Evolutionary conservation across 1,140 invertebrate genomes (phyloP), one percentile per base, ranked within the genome.

Genomic region (Drosophila orena): DNA sequence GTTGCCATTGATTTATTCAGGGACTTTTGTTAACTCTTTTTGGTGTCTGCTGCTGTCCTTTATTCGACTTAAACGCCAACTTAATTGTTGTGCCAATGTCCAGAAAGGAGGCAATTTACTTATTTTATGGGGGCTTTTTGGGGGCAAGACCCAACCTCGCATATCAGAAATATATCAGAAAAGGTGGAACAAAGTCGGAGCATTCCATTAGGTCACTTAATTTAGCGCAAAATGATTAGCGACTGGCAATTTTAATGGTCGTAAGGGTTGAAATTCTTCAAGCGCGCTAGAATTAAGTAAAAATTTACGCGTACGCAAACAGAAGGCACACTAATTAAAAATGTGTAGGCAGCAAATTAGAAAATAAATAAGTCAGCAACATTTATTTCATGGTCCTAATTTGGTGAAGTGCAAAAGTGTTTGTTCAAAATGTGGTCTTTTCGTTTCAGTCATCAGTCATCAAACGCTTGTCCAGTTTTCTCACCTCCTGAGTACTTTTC

Each of bases 1-100:
- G 83, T 88, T 88, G 71, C 83, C 84, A 88, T 88, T 84, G 84
- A 88, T 88, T 88, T 89, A 88, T 88, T 84, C 76, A 69, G 43
- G 49, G 62, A 61, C 47, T 71, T 60, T 43, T 59, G 59, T 34
- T 35, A 57, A 53, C 30, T 69, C 56, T 43, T 79, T 15, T 62
- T 14, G 35, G 44, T 71, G 35, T 60, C 43, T 50, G 57, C 42
- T 54, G 38, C 52, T 65, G 61, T 66, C 61, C 66, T 60, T 72
- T 78, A 81, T 75, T 65, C 60, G 81, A 58, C 83, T 88, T 75
- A 83, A 88, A 88, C 83, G 84, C 57, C 59, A 80, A 89, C 79
- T 88, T 89, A 88, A 88, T 88, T 88, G 84, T 83, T 88, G 71
- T 89, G 76, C 79, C 68, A 83, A 57, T 73, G 61, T 77, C 79